Evolutionary conservation across 2,113 vertebrate genomes (phyloP), one percentile per base, ranked within the genome.

Genomic region (Smithornis capensis): DNA sequence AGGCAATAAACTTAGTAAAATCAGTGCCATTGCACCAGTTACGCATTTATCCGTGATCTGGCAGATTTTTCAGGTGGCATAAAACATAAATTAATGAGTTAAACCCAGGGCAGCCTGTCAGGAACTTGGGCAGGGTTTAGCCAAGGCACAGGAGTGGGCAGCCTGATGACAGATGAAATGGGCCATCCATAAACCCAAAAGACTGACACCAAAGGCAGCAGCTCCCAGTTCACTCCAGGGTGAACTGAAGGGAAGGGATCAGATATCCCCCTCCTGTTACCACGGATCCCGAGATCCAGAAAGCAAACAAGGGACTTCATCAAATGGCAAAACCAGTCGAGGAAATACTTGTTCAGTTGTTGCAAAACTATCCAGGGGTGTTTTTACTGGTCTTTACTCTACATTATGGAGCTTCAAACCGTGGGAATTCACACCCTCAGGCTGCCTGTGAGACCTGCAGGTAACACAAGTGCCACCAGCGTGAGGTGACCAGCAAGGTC

Each of bases 351-450:
- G n/a, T 63, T 47, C 33, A 9, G 67, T 24, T 9, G 28, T 55
- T 88, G 90, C 40, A 70, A 27, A 55, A 42, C 6, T 38, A 27
- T 57, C 49, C 37, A 24, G 65, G 28, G 42, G 0, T 49, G 50
- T 69, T 83, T 27, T 55, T 28, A 52, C 38, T 27, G 31, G 27
- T 40, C 40, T 13, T 40, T 40, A 40, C 40, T 40, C 40, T 4
- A 16, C 31, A 4, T 83, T 38, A 29, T 2, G 0, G 0, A 68
- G 45, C 45, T 50, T 19, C 52, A 31, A 7, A n/a, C 25, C 5
- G 21, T 38, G 69, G 33, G 33, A 53, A 25, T 16, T 15, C 62
- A 60, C 50, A 33, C 12, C 24, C 27, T 21, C 28, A 4, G 17
- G 16, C 18, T 81, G 60, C 24, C 31, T 71, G 0, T 28, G 35